Base-by-base conservation (phyloP, 2,797 vertebrate species). In the Phrynocephalus forsythii region DNA sequence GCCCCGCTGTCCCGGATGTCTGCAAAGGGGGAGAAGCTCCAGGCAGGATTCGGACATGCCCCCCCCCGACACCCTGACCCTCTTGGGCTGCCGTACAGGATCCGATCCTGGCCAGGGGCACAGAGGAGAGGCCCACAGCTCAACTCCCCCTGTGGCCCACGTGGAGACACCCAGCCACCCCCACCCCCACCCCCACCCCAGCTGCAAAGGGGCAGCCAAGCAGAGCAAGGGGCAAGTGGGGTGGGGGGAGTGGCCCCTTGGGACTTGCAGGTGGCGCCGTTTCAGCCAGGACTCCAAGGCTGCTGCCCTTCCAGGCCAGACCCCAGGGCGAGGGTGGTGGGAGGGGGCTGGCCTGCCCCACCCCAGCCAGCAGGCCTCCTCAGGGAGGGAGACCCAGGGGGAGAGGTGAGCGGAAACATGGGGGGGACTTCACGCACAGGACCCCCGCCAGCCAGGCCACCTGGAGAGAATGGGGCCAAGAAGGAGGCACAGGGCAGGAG, bases 1-100 rank as follows among this genome's bases (percentile, higher is more conserved):
- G 99, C 98, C 69, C 99, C 99, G 88, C 98, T 98, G 93, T 99
- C 99, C 96, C 99, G 98, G 96, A 99, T 99, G 98, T 99, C 99
- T 99, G 98, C 93, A 99, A 98, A 97, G 91, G 71, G 96, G 91
- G 96, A 93, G 92, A 33, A 85, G 95, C 94, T 94, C 93, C 89
- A 94, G 94, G 94, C 90, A 69, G 86, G 68, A 87, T 50, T n/a
- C 75, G n/a, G 7, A 10, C n/a, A 0, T 16, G 5, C 22, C 66
- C 50, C 0, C 18, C 86, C 87, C 0, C 0, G 84, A 85, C 88
- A 91, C 91, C 91, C 93, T 38, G 92, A 52, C 85, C 78, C 44
- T 5, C n/a, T 84, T 71, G 87, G 91, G 9, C 44, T 6, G 9
- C 44, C 10, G 15, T 20, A 3, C 18, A 20, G 60, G 60, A 20